A percentile compares a stretch with the other conserved stretches of the same genome.
These are phyloP conservation scores for Asbolus verrucosus DNA, from an alignment of 1,140 invertebrate species.

Conservation along the genomic window DNA sequence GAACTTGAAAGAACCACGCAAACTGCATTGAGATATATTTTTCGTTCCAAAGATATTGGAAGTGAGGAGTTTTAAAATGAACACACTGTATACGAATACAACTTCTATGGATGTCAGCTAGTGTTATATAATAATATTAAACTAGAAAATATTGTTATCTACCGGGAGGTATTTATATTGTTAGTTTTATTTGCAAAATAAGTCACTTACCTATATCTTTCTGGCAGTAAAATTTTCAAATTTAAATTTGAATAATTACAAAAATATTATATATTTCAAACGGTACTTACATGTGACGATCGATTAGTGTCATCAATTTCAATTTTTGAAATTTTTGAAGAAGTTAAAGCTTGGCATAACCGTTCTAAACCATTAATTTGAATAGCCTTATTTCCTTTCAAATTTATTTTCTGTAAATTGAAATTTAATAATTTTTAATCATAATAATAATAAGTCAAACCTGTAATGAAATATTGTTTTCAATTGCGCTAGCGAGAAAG, in stretches of 20 bases:
- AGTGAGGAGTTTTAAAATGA: no score
- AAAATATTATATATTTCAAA: constrained; percentile 12
- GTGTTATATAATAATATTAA: no score
- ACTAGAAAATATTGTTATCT: no score
- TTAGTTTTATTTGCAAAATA: no score
- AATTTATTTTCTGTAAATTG: constrained; percentile 58
- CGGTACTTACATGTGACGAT: constrained; percentile 59
- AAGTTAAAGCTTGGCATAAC: constrained; percentile 58
- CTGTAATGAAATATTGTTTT: constrained; percentile 57
- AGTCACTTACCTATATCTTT: no score
- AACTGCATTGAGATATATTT: no score
- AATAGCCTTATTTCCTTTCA: constrained; percentile 63
- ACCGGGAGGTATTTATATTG: no score
- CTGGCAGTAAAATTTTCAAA: neutral
- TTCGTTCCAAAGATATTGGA: no score
- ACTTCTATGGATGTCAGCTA: no score
- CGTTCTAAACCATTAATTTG: constrained; percentile 57
- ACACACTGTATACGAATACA: no score
- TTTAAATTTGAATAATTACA: neutral
- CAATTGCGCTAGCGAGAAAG: constrained; percentile 54
- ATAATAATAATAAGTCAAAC: constrained; percentile 40
- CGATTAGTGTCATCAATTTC: constrained; percentile 61
- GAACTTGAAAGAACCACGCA: no score
- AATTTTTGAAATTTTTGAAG: constrained; percentile 59
- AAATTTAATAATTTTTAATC: neutral